Conservation (phyloP, 2,797 vertebrate species). For the Triplophysa bombifrons region DNA sequence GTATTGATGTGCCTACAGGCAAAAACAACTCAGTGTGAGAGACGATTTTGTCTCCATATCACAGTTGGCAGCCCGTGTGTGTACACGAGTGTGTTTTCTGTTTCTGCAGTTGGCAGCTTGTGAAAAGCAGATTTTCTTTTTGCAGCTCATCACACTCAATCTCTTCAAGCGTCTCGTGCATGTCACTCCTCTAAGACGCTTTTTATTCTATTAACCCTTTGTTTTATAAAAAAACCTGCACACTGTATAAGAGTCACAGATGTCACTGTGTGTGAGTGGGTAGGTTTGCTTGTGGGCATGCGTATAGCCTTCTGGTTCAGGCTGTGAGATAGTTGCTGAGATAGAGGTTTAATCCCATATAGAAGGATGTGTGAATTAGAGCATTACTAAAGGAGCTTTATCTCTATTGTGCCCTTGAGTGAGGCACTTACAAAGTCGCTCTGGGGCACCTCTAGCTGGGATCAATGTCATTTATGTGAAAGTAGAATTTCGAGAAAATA, state of each 20-base stretch:
- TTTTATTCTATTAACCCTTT: slow-evolving; percentile 26
- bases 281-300: slow-evolving; percentile 11
- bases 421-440: slow-evolving; percentile 22
- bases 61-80: slow-evolving; percentile 46
- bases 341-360: slow-evolving; percentile 34
- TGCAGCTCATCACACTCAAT: slow-evolving; percentile 44
- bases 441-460: background rate
- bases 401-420: slow-evolving; percentile 28
- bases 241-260: background rate
- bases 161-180: slow-evolving; percentile 27
- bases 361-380: slow-evolving; percentile 42
- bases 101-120: slow-evolving; percentile 48
- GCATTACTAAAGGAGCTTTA: slow-evolving; percentile 43
- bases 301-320: slow-evolving; percentile 26
- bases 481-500: slow-evolving; percentile 11
- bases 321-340: slow-evolving; percentile 12
- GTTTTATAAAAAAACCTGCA: background rate
- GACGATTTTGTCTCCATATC: slow-evolving; percentile 50
- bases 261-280: background rate
- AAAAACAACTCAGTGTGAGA: slow-evolving; percentile 50
- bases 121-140: slow-evolving; percentile 50
- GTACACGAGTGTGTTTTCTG: slow-evolving; percentile 33
- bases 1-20: slow-evolving; percentile 47
- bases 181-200: slow-evolving; percentile 26
- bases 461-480: slow-evolving; percentile 8